Conservation (phyloP, 2,888 invertebrate species). For the Yponomeuta cagnagella region DNA sequence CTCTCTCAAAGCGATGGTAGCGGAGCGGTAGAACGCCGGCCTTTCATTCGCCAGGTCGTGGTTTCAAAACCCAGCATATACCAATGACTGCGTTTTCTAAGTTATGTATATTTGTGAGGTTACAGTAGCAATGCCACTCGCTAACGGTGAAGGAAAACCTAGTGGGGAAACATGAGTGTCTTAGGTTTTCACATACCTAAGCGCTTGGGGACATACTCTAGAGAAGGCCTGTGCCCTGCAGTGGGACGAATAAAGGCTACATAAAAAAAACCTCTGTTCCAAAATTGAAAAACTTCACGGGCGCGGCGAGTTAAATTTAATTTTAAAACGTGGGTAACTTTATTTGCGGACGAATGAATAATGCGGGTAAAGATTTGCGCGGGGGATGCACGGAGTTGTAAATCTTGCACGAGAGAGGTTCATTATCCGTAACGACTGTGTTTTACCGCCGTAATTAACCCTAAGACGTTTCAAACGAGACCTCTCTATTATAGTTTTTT, state of each 20-base stretch:
- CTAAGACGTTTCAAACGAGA: conserved; percentile 7
- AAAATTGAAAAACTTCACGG: conserved; percentile 71
- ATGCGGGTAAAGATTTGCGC: conserved; percentile 2
- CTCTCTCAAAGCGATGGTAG: conserved; percentile 13
- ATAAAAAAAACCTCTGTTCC: conserved; percentile 34
- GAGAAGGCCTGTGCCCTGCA: no score
- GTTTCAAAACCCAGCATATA: no score
- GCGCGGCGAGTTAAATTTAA: conserved; percentile 22
- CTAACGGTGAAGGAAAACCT: no score
- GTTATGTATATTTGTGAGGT: no score
- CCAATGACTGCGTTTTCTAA: no score
- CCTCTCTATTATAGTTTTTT: conserved; percentile 6
- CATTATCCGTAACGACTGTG: conserved; percentile 10
- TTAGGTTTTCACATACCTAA: no score
- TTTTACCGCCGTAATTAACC: conserved; percentile 13
- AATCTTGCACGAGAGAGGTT: conserved; percentile 8
- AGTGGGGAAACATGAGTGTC: no score
- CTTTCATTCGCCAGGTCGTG: no score
- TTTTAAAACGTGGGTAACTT: conserved; percentile 8
- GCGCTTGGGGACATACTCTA: no score
- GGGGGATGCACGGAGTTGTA: conserved; percentile 1
- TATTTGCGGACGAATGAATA: not conserved
- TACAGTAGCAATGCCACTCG: no score
- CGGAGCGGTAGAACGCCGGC: no score
- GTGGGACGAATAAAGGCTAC: no score